Percentiles rank a stretch among this genome's conserved stretches.
phyloP scores from a whole-genome alignment of 2,888 invertebrate species.

The Cantharis flavilabris region DNA sequence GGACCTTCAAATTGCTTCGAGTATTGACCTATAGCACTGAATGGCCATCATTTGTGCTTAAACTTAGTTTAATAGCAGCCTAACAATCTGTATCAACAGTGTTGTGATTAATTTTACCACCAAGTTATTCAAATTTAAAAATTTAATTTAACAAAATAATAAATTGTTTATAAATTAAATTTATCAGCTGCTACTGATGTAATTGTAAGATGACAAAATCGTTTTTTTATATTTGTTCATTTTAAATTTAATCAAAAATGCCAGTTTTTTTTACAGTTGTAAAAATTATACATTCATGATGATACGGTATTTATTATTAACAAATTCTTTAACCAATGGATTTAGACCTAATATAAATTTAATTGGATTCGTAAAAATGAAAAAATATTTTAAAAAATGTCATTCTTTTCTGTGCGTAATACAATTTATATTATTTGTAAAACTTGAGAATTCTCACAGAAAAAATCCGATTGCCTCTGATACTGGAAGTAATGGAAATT shows the following conservation, averaged over 20 bases:
- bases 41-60: neutral
- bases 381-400: neutral
- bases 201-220: no score
- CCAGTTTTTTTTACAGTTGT: neutral
- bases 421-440: neutral
- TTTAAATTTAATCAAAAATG: no score
- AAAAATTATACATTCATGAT: neutral
- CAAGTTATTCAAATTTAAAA: no score
- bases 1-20: neutral
- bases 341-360: neutral
- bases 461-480: neutral
- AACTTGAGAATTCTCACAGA: neutral
- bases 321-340: neutral
- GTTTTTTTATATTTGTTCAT: no score
- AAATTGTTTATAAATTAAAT: no score
- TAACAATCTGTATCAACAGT: no score
- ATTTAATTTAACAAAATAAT: no score
- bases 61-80: neutral
- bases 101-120: neutral
- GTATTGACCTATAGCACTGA: neutral
- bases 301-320: neutral
- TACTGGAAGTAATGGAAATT: neutral
- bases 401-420: neutral
- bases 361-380: no score
- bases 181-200: no score